These are phyloP conservation scores for Torymus auratus DNA, from an alignment of 2,888 invertebrate species.

Conservation along the genomic window DNA sequence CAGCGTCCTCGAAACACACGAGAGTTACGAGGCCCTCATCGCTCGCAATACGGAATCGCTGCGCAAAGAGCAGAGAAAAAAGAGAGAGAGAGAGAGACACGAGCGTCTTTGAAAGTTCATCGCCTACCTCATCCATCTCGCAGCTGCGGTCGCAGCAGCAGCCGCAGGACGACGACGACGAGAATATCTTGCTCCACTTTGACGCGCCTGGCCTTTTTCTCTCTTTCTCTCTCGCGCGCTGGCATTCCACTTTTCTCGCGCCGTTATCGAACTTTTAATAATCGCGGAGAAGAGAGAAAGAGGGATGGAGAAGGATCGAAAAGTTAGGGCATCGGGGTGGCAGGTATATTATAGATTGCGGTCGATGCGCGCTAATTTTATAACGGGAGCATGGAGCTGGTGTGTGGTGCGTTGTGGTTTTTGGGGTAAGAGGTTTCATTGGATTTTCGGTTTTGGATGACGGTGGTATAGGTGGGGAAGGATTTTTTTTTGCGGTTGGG, in stretches of 20 bases:
- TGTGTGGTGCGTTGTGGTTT: no score
- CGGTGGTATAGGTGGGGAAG: no score
- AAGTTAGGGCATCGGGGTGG: not conserved
- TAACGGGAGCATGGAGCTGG: no score
- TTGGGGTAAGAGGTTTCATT: no score
- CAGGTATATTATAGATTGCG: no score
- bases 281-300: not conserved
- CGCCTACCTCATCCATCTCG: constrained; percentile 2
- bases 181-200: constrained; percentile 47
- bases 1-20: not conserved
- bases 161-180: not conserved
- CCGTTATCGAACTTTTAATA: constrained; percentile 46
- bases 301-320: constrained; percentile 8
- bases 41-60: not conserved
- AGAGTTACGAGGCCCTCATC: no score
- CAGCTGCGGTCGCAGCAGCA: no score
- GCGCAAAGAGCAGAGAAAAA: not conserved
- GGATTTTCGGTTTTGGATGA: no score
- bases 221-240: not conserved
- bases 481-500: no score
- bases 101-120: constrained; percentile 17
- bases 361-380: no score
- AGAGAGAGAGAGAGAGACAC: not conserved
- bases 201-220: not conserved
- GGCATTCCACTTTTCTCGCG: constrained; percentile 1